Evolutionary conservation across 2,888 invertebrate species (phyloP).

Genomic region (Pterobdella sp.): DNA sequence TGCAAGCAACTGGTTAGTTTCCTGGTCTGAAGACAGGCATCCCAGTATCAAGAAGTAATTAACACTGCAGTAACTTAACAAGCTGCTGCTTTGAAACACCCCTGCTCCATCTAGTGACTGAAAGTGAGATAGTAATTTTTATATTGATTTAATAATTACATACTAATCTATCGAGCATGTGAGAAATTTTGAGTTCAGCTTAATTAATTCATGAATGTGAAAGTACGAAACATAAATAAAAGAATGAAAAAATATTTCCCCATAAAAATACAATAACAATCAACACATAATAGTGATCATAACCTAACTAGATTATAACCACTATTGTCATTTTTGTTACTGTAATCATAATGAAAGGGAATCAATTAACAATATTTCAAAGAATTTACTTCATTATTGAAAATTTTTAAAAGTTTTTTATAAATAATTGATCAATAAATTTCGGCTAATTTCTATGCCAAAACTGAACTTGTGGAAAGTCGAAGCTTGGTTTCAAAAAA

Average conservation of each 20-base stretch:
- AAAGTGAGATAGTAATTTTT: neutral
- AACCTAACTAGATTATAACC: no score
- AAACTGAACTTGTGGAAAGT: no score
- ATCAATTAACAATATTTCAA: no score
- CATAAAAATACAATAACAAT: no score
- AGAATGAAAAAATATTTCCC: neutral
- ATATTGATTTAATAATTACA: neutral
- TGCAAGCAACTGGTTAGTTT: neutral
- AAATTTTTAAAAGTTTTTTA: no score
- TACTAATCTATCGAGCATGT: neutral
- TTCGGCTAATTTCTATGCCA: no score
- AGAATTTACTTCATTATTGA: no score
- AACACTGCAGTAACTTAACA: neutral
- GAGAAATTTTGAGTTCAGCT: neutral
- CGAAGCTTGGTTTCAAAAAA: no score
- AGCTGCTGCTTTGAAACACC: constrained; percentile 3
- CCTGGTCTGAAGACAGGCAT: neutral
- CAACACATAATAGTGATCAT: no score
- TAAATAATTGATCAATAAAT: no score
- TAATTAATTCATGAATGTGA: neutral
- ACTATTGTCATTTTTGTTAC: no score
- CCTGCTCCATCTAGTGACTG: neutral
- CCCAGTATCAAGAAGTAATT: neutral
- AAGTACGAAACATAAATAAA: neutral
- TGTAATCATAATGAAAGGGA: no score